Conservation (phyloP, 1,140 invertebrate species). For the Drosophila gunungcola region DNA sequence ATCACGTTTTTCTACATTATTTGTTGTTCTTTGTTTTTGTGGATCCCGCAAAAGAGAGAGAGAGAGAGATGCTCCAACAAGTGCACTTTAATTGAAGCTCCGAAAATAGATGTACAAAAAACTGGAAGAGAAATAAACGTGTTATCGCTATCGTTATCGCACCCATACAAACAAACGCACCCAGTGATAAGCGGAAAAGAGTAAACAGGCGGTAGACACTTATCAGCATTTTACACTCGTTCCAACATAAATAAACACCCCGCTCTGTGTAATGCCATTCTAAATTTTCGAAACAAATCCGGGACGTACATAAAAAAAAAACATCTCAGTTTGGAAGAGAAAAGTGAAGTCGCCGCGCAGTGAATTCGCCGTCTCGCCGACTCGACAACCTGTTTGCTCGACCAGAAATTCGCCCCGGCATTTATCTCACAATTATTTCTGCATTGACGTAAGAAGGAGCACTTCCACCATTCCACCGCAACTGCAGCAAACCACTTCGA, state of each 20-base stretch:
- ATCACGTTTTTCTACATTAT: conserved; percentile 74
- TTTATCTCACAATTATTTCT: conserved; percentile 51
- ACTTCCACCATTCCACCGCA: conserved; percentile 80
- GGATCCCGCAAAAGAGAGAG: conserved; percentile 18
- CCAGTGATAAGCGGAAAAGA: conserved; percentile 61
- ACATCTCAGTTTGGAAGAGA: conserved; percentile 37
- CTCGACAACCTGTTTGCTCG: conserved; percentile 76
- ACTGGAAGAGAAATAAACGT: conserved; percentile 27
- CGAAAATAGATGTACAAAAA: conserved; percentile 44
- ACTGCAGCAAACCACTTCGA: conserved; percentile 63
- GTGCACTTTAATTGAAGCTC: conserved; percentile 50
- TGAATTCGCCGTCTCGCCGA: conserved; percentile 55
- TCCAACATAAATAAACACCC: conserved; percentile 48
- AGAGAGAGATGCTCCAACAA: conserved; percentile 45
- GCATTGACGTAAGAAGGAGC: conserved; percentile 59
- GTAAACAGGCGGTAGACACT: conserved; percentile 29
- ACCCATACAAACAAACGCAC: conserved; percentile 20
- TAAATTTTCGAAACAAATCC: conserved; percentile 42
- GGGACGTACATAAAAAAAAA: conserved; percentile 18
- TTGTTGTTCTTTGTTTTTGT: conserved; percentile 40
- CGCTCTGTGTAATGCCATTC: conserved; percentile 60
- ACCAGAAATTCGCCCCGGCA: conserved; percentile 61
- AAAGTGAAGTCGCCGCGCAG: conserved; percentile 22
- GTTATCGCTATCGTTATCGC: conserved; percentile 56
- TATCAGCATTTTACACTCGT: conserved; percentile 44